Conservation (phyloP, 2,113 vertebrate genomes). For the Neofelis nebulosa region DNA sequence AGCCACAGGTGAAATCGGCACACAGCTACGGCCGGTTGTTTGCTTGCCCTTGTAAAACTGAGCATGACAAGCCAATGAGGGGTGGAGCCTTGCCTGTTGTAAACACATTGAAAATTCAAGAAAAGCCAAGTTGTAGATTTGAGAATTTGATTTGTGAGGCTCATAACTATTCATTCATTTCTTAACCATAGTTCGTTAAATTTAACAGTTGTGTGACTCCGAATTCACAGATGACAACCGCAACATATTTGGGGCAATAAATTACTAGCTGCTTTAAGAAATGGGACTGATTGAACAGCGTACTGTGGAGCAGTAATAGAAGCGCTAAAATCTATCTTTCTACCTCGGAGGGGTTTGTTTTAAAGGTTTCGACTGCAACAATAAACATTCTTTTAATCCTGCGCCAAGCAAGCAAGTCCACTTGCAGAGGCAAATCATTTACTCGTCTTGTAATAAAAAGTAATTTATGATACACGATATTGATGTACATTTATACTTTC, state of each 20-base stretch:
- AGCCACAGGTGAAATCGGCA: conserved; percentile 43
- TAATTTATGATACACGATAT: conserved; percentile 77
- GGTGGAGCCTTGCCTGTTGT: conserved; percentile 59
- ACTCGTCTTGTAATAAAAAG: conserved; percentile 81
- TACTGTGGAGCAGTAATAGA: conserved; percentile 75
- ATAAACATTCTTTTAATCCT: conserved; percentile 81
- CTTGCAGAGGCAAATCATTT: conserved; percentile 76
- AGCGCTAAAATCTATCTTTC: conserved; percentile 74
- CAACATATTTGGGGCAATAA: conserved; percentile 77
- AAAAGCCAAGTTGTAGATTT: conserved; percentile 57
- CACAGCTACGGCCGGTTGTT: not conserved
- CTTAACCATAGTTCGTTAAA: conserved; percentile 71
- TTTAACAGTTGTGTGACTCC: conserved; percentile 78
- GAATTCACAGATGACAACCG: conserved; percentile 68
- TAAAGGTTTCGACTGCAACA: conserved; percentile 77
- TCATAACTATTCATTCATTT: conserved; percentile 74
- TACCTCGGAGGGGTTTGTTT: conserved; percentile 80
- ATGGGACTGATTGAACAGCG: conserved; percentile 74
- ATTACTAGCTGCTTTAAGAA: conserved; percentile 83
- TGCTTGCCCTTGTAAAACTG: conserved; percentile 73
- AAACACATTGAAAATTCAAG: conserved; percentile 68
- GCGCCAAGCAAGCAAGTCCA: conserved; percentile 45
- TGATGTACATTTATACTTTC: conserved; percentile 73
- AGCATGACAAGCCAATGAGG: conserved; percentile 64
- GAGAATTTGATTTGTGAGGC: conserved; percentile 70